Conservation (phyloP, 1,140 invertebrate species). For the Chrysoperla carnea region DNA sequence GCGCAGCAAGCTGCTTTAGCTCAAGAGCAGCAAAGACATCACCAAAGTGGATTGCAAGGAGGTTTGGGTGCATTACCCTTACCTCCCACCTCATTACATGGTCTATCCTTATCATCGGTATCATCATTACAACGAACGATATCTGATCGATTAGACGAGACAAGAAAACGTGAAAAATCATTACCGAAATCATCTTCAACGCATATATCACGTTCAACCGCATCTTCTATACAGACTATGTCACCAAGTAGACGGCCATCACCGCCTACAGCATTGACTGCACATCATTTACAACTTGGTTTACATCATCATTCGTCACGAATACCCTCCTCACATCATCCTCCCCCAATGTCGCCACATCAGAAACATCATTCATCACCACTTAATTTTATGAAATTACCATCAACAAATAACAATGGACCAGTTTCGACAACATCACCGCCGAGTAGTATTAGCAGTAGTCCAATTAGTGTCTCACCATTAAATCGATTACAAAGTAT, state of each 20-base stretch:
- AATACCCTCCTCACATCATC: slow-evolving; percentile 15
- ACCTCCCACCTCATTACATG: slow-evolving; percentile 10
- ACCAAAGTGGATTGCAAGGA: slow-evolving; percentile 4
- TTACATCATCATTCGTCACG: slow-evolving; percentile 26
- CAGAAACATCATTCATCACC: slow-evolving; percentile 21
- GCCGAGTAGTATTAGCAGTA: slow-evolving; percentile 25
- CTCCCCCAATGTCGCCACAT: slow-evolving; percentile 22
- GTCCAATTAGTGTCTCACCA: slow-evolving; percentile 47
- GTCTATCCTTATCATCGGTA: too few species aligned
- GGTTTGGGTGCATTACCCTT: slow-evolving; percentile 17
- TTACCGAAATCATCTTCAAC: not conserved
- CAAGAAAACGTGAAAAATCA: slow-evolving; percentile 16
- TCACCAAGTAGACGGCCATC: slow-evolving; percentile 45
- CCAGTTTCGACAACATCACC: slow-evolving; percentile 21
- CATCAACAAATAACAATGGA: slow-evolving; percentile 11
- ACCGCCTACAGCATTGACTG: slow-evolving; percentile 28
- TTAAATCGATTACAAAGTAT: slow-evolving; percentile 81
- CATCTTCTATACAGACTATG: slow-evolving; percentile 31
- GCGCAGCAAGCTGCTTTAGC: slow-evolving; percentile 31
- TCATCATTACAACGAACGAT: too few species aligned
- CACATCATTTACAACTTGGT: slow-evolving; percentile 18
- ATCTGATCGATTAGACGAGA: slow-evolving; percentile 16
- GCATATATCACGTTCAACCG: not conserved
- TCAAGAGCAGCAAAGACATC: slow-evolving; percentile 5
- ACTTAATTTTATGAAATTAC: slow-evolving; percentile 18